phyloP scores from a whole-genome alignment of 2,113 vertebrate genomes.

The Rhea pennata region DNA sequence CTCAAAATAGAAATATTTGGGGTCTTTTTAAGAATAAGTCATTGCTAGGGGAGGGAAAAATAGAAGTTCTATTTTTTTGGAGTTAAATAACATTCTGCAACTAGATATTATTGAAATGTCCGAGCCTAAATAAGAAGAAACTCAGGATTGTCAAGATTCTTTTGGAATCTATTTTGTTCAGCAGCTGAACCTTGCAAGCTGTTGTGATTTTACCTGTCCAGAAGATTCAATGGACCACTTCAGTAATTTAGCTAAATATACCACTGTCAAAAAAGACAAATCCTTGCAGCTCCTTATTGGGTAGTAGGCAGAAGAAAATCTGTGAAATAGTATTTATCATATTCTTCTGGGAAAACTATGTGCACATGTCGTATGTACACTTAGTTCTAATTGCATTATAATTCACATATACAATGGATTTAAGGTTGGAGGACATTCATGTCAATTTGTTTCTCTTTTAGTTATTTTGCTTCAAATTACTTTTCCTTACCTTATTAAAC shows the following conservation, averaged over 20 bases:
- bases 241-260: background rate
- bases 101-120: background rate
- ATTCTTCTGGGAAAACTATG: background rate
- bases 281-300: background rate
- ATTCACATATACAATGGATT: background rate
- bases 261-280: background rate
- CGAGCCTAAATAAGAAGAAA: background rate
- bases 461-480: background rate
- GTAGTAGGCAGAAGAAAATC: background rate
- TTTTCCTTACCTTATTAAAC: background rate
- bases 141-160: background rate
- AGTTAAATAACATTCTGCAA: background rate
- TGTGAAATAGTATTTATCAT: background rate
- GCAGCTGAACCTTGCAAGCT: background rate
- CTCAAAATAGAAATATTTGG: background rate
- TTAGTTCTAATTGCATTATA: background rate
- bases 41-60: background rate
- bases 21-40: background rate
- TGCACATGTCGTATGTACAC: background rate
- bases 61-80: background rate
- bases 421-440: background rate
- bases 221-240: background rate
- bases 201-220: background rate
- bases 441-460: background rate
- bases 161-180: background rate